Conservation (phyloP, 2,113 vertebrate species). For the Calypte anna region DNA sequence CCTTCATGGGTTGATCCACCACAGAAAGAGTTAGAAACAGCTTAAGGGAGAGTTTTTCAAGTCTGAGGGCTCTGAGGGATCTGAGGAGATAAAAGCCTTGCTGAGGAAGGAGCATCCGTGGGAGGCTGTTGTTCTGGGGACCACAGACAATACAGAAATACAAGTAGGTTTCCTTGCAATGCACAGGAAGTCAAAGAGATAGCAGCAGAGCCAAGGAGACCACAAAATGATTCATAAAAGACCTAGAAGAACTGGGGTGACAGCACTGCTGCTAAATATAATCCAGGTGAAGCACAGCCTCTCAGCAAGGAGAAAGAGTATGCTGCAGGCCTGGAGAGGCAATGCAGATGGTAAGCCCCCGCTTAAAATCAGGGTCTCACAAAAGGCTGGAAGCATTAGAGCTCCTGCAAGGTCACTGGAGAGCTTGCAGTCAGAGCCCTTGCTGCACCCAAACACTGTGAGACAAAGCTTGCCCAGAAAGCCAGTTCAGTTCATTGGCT, state of each 20-base stretch:
- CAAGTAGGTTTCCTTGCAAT: slow-evolving; percentile 25
- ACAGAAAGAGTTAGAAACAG: background rate
- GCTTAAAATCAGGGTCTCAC: background rate
- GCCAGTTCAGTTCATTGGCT: background rate
- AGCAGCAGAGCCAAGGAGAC: slow-evolving; percentile 40
- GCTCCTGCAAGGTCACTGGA: background rate
- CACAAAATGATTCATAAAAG: slow-evolving; percentile 53
- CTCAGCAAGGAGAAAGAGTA: background rate
- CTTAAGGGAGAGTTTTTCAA: slow-evolving; percentile 5
- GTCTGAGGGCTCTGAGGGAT: background rate
- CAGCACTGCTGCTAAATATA: slow-evolving; percentile 35
- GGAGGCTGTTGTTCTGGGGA: background rate
- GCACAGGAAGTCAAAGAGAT: slow-evolving; percentile 39
- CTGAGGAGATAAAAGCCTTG: background rate
- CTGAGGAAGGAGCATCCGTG: background rate
- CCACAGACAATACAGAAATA: background rate
- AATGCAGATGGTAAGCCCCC: background rate
- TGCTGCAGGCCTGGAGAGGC: background rate
- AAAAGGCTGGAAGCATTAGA: background rate
- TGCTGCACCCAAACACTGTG: background rate
- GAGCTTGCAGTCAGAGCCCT: background rate
- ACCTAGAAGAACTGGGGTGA: background rate
- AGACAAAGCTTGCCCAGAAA: background rate
- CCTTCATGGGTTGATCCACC: background rate
- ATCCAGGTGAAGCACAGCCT: background rate